Percentiles rank a stretch among this genome's conserved stretches.
Conservation (phyloP, 2,888 invertebrate species). For the Rhagium mordax region DNA sequence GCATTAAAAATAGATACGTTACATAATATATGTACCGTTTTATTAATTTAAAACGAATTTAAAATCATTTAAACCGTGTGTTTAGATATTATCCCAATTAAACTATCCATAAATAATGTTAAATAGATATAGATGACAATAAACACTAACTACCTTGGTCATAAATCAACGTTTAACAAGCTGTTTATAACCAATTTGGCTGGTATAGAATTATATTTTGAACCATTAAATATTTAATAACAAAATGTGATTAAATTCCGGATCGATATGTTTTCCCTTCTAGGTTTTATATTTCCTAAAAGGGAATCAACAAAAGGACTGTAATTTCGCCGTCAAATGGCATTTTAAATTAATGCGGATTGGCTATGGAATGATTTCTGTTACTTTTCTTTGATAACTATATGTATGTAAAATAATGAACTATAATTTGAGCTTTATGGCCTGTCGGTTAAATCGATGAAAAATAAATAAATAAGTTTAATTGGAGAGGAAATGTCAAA, state of each 20-base stretch:
- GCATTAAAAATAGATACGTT: too few species aligned
- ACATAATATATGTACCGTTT: background rate
- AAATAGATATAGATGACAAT: constrained; percentile 23
- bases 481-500: too few species aligned
- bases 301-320: background rate
- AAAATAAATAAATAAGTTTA: background rate
- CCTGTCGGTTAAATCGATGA: background rate
- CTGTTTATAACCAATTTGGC: constrained; percentile 24
- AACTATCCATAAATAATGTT: constrained; percentile 26
- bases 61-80: background rate
- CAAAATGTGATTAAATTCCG: constrained; percentile 7
- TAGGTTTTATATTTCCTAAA: background rate
- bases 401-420: background rate
- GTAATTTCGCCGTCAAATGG: background rate
- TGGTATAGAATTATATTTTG: constrained; percentile 8
- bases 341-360: background rate
- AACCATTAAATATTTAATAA: constrained; percentile 29
- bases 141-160: constrained; percentile 22
- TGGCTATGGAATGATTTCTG: background rate
- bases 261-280: constrained; percentile 8
- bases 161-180: constrained; percentile 33
- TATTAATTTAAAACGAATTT: background rate
- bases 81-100: constrained; percentile 21
- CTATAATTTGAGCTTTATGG: background rate
- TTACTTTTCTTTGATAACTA: background rate